These are phyloP conservation scores for Malurus cyaneus DNA, from an alignment of 2,113 vertebrate species.

Conservation along the genomic window DNA sequence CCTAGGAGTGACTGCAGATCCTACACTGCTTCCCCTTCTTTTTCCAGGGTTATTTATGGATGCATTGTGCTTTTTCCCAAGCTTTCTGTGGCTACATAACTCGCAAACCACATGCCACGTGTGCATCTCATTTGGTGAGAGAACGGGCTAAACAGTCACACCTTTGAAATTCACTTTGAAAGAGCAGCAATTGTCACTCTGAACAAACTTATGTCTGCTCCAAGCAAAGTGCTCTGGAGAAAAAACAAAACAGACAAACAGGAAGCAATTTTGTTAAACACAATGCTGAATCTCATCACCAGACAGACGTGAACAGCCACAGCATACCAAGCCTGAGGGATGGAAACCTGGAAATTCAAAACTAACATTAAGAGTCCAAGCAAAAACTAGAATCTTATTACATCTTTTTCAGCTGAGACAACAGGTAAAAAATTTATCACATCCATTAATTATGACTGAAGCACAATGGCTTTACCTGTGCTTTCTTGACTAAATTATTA, in stretches of 20 bases:
- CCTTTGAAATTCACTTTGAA: conserved; percentile 52
- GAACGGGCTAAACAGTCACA: conserved; percentile 19
- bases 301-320: conserved; percentile 1
- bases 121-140: neutral
- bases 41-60: neutral
- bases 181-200: conserved; percentile 61
- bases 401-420: neutral
- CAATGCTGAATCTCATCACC: neutral
- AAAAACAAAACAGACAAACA: conserved; percentile 33
- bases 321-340: neutral
- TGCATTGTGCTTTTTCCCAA: neutral
- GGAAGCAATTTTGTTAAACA: conserved; percentile 43
- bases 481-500: neutral
- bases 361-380: neutral
- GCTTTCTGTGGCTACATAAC: neutral
- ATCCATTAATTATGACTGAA: neutral
- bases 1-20: neutral
- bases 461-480: neutral
- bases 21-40: neutral
- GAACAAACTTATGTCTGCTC: conserved; percentile 59
- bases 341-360: conserved; percentile 8
- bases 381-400: neutral
- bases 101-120: neutral
- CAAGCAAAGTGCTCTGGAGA: conserved; percentile 64
- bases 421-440: neutral